A percentile compares a stretch with the other conserved stretches of the same genome.
phyloP scores from a whole-genome alignment of 2,797 vertebrate genomes.

The Micrastur ruficollis region DNA sequence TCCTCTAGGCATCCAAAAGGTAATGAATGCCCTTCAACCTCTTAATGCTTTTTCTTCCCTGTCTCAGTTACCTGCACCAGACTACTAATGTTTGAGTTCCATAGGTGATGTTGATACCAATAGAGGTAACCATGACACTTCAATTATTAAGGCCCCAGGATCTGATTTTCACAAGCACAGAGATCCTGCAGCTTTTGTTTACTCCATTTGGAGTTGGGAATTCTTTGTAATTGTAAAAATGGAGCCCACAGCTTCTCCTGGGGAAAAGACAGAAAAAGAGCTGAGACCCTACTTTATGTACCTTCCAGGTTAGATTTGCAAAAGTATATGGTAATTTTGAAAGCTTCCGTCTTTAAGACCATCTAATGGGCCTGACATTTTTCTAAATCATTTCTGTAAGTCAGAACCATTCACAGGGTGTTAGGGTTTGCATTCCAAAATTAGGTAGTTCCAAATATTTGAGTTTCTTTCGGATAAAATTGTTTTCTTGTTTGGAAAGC shows the following conservation, averaged over 20 bases:
- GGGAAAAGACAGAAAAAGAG: not conserved
- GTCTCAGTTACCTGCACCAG: slow-evolving; percentile 75
- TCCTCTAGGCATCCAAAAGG: slow-evolving; percentile 87
- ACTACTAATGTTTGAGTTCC: slow-evolving; percentile 45
- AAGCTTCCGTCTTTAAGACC: not conserved
- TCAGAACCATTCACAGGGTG: not conserved
- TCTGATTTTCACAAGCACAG: not conserved
- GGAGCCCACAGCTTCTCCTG: not conserved
- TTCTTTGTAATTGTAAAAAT: not conserved
- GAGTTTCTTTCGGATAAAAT: not conserved
- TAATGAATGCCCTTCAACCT: slow-evolving; percentile 80
- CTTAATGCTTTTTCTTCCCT: slow-evolving; percentile 87
- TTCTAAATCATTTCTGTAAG: not conserved
- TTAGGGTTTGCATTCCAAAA: not conserved
- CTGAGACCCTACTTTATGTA: not conserved
- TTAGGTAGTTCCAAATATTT: not conserved
- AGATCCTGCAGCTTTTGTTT: not conserved
- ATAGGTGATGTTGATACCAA: not conserved
- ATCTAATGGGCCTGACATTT: not conserved
- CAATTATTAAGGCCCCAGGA: not conserved
- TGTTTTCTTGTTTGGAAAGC: not conserved
- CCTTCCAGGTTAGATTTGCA: not conserved
- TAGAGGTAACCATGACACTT: not conserved
- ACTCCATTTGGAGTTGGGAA: not conserved
- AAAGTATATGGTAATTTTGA: not conserved